These are phyloP conservation scores for Platyura marginata DNA, from an alignment of 1,140 invertebrate species.

Conservation along the genomic window DNA sequence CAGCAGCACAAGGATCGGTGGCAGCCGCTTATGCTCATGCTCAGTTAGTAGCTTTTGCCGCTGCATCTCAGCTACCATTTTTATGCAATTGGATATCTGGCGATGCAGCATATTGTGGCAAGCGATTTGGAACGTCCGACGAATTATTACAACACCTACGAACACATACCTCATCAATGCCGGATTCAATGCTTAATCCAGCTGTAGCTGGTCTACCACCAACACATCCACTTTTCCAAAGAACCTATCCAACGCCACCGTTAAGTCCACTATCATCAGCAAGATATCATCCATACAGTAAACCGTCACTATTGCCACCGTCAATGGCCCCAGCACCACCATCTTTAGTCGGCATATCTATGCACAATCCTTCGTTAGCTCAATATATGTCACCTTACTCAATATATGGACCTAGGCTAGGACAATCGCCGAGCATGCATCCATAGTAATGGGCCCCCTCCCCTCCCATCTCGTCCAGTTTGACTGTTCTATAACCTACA, in stretches of 20 bases:
- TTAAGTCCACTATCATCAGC: conserved; percentile 56
- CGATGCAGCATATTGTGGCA: conserved; percentile 76
- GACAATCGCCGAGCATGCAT: conserved; percentile 44
- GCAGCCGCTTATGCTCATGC: conserved; percentile 51
- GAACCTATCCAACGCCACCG: conserved; percentile 74
- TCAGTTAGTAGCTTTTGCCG: conserved; percentile 50
- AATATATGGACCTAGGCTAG: conserved; percentile 65
- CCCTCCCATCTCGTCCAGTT: not conserved
- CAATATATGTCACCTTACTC: conserved; percentile 74
- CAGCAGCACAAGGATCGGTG: conserved; percentile 27
- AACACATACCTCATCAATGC: conserved; percentile 55
- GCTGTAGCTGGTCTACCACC: conserved; percentile 27
- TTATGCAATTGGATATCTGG: conserved; percentile 86
- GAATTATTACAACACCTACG: conserved; percentile 78
- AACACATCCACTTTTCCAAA: conserved; percentile 45
- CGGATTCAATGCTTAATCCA: conserved; percentile 31
- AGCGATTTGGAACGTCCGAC: conserved; percentile 71
- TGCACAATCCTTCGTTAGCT: conserved; percentile 41
- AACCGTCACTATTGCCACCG: conserved; percentile 38
- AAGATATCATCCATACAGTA: conserved; percentile 74
- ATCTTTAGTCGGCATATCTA: conserved; percentile 34
- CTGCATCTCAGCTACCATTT: conserved; percentile 55
- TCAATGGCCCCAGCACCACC: conserved; percentile 22
- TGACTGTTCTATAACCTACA: conserved; percentile 7
- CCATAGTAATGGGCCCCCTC: conserved; percentile 25